phyloP scores from a whole-genome alignment of 2,113 vertebrate genomes.

The Perca flavescens region DNA sequence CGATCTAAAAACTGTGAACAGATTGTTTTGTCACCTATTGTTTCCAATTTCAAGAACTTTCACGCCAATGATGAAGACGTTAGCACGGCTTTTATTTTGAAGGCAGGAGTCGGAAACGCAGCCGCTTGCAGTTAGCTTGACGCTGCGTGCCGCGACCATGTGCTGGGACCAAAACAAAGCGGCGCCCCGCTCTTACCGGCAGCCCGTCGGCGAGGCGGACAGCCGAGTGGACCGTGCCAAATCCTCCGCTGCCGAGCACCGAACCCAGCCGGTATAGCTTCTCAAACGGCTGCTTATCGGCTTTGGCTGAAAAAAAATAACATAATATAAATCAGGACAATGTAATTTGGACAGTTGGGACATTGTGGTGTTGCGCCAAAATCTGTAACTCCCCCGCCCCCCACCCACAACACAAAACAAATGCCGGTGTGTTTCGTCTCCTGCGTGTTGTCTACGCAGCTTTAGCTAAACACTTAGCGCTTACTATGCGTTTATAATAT shows the following conservation, averaged over 20 bases:
- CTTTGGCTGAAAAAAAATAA: conserved; percentile 82
- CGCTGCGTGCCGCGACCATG: conserved; percentile 34
- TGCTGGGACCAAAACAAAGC: conserved; percentile 69
- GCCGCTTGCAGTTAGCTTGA: background rate
- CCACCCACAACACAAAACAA: background rate
- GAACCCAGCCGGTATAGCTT: conserved; percentile 92
- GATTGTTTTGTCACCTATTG: too few relatives aligned
- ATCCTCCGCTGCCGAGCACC: conserved; percentile 93
- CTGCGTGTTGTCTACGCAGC: too few relatives aligned
- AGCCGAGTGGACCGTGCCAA: conserved; percentile 90
- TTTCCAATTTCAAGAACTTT: too few relatives aligned
- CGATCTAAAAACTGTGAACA: too few relatives aligned
- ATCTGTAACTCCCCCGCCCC: background rate
- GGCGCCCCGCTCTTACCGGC: conserved; percentile 85
- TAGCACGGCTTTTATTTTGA: conserved; percentile 26
- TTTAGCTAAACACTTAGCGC: background rate
- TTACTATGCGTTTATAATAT: too few relatives aligned
- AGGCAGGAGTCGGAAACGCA: background rate
- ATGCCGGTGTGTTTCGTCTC: too few relatives aligned
- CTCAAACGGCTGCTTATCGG: conserved; percentile 91
- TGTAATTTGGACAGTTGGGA: background rate
- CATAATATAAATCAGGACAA: background rate
- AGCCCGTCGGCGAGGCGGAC: conserved; percentile 84
- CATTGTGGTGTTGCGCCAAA: conserved; percentile 7
- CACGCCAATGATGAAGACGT: background rate